phyloP scores from a whole-genome alignment of 1,140 invertebrate genomes.

The Melipona quadrifasciata region DNA sequence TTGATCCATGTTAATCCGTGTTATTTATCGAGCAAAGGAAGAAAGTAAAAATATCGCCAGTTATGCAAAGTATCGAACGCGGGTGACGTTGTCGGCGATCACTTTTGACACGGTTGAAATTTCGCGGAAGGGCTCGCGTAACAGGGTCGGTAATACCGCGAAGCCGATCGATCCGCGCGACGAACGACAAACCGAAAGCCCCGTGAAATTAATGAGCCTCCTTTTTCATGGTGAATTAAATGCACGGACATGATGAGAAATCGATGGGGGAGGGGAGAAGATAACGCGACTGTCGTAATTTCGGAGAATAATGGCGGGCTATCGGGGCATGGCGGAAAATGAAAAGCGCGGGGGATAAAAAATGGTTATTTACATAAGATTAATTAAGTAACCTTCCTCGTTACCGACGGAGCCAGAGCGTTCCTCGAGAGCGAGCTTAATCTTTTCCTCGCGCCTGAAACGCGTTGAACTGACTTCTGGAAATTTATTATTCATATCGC shows the following conservation, averaged over 20 bases:
- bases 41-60: background rate
- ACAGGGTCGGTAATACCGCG: background rate
- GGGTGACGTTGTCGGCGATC: too few relatives aligned
- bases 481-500: background rate
- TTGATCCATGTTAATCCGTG: background rate
- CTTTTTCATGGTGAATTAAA: constrained; percentile 17
- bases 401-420: background rate
- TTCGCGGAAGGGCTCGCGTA: background rate
- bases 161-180: background rate
- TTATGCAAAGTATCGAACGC: background rate
- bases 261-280: constrained; percentile 15
- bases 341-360: background rate
- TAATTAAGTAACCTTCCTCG: constrained; percentile 5
- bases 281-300: constrained; percentile 30
- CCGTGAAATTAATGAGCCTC: constrained; percentile 6
- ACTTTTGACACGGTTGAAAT: background rate
- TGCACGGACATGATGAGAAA: constrained; percentile 26
- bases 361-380: constrained; percentile 9
- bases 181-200: background rate
- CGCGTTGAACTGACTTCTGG: too few relatives aligned
- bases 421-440: background rate
- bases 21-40: background rate
- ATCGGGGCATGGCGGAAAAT: background rate
- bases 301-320: background rate
- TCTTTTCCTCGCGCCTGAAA: background rate